Evolutionary conservation across 1,140 invertebrate species (phyloP).

Genomic region (Drosophila tropicalis): DNA sequence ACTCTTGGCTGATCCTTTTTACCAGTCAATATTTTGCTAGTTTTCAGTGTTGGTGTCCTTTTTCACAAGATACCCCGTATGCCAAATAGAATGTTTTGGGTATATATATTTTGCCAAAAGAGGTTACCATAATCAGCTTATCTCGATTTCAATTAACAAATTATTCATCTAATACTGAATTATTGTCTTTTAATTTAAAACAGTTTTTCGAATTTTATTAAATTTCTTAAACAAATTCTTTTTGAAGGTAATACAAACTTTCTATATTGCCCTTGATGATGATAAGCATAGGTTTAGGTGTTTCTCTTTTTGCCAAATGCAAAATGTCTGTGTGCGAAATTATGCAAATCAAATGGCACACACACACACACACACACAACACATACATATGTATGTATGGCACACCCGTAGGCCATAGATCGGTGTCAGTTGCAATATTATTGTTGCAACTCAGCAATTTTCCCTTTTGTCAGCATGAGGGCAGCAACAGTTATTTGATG

Average conservation of each 20-base stretch:
- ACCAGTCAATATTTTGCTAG: slow-evolving; percentile 65
- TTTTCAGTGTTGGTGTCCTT: slow-evolving; percentile 18
- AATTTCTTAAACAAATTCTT: not conserved
- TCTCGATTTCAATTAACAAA: too few relatives aligned
- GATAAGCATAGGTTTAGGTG: slow-evolving; percentile 47
- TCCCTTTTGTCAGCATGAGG: slow-evolving; percentile 32
- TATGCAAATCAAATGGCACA: slow-evolving; percentile 80
- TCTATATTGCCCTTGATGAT: not conserved
- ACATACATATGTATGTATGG: not conserved
- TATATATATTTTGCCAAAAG: too few relatives aligned
- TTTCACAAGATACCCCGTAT: slow-evolving; percentile 2
- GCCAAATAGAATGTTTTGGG: too few relatives aligned
- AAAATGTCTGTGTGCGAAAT: slow-evolving; percentile 54
- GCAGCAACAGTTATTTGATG: not conserved
- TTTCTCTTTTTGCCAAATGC: slow-evolving; percentile 23
- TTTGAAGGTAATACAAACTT: not conserved
- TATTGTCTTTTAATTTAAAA: too few relatives aligned
- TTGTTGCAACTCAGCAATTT: slow-evolving; percentile 77
- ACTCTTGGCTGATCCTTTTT: slow-evolving; percentile 31
- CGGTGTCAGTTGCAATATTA: slow-evolving; percentile 78
- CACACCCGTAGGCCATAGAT: slow-evolving; percentile 31
- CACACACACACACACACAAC: slow-evolving; percentile 20
- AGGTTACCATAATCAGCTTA: too few relatives aligned
- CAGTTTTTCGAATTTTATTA: too few relatives aligned
- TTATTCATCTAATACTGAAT: too few relatives aligned